Evolutionary conservation across 2,888 invertebrate species (phyloP), one percentile per base, ranked within the genome.

Genomic region (Tricholauxania praeusta): DNA sequence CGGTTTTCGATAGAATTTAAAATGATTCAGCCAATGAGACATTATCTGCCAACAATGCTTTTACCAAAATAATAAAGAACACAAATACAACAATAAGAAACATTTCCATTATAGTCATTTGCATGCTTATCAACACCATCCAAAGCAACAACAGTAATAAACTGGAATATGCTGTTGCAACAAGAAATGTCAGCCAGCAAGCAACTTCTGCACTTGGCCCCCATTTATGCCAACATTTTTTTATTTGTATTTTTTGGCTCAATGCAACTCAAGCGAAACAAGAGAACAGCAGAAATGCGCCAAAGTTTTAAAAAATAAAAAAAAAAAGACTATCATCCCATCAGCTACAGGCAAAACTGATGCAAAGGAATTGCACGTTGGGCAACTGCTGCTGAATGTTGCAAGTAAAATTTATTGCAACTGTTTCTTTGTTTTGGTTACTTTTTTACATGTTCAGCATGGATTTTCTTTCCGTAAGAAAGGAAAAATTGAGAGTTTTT

Each of bases 201-300:
- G 63, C 63, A 63, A 63, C 19, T 53, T 70, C 70, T 72, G 72
- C 74, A 74, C 74, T 74, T 74, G 74, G 72, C 74, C 74, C 60
- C 72, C 74, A 71, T 71, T 60, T 63, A 55, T 52, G 63, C 39
- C 39, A 53, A 48, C 48, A 62, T 48, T 28, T 70, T 62, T 10
- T n/a, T 39, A 12, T 12, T 60, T 63, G 47, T 6, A 12, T 67
- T 48, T 53, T 14, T 63, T 49, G 12, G 17, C 19, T 67, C 22
- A 57, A 57, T 67, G 57, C 67, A 66, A 66, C 66, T 66, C 55
- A 60, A 69, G 28, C 59, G 7, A 59, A 69, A 60, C 53, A 47
- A 8, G 15, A 6, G 55, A 39, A 49, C 49, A 68, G 68, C 59
- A 59, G 49, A 67, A 47, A 48, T 49, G 17, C 57, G 28, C 57